Conservation (phyloP, 2,797 vertebrate species). For the Siniperca undulata region DNA sequence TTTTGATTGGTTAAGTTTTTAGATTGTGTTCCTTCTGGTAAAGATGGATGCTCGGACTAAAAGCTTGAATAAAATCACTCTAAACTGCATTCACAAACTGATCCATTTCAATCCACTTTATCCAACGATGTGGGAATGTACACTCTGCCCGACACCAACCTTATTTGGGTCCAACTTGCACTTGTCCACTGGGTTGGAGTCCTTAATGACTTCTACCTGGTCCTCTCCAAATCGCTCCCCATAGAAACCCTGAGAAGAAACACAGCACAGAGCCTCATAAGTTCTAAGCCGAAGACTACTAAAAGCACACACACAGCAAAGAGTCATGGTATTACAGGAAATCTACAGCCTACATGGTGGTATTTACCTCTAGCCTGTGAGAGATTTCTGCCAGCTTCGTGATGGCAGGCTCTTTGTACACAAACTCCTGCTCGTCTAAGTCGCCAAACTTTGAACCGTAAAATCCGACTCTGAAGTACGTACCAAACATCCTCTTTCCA, state of each 20-base stretch:
- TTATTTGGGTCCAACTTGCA: slow-evolving; percentile 98
- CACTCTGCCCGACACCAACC: slow-evolving; percentile 77
- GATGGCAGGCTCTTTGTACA: slow-evolving; percentile 99
- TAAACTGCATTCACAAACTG: neutral
- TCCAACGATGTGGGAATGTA: neutral
- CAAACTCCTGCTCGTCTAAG: slow-evolving; percentile 98
- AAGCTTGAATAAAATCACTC: neutral
- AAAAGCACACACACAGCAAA: neutral
- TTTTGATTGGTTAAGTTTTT: neutral
- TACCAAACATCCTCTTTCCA: slow-evolving; percentile 99
- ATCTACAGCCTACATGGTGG: neutral
- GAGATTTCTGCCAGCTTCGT: slow-evolving; percentile 98
- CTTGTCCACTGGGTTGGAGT: slow-evolving; percentile 98
- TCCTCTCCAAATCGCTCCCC: slow-evolving; percentile 97
- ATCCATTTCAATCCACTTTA: neutral
- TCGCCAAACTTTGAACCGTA: slow-evolving; percentile 98
- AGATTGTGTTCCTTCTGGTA: neutral
- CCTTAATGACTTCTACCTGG: slow-evolving; percentile 97
- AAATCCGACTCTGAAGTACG: slow-evolving; percentile 98
- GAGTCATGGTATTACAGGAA: neutral
- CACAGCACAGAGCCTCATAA: neutral
- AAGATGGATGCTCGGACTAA: neutral
- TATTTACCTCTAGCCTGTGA: slow-evolving; percentile 93
- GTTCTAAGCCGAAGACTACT: neutral
- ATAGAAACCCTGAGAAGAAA: slow-evolving; percentile 91